These are phyloP conservation scores for Tupaia tana DNA, from an alignment of 2,113 vertebrate genomes.

Conservation along the genomic window DNA sequence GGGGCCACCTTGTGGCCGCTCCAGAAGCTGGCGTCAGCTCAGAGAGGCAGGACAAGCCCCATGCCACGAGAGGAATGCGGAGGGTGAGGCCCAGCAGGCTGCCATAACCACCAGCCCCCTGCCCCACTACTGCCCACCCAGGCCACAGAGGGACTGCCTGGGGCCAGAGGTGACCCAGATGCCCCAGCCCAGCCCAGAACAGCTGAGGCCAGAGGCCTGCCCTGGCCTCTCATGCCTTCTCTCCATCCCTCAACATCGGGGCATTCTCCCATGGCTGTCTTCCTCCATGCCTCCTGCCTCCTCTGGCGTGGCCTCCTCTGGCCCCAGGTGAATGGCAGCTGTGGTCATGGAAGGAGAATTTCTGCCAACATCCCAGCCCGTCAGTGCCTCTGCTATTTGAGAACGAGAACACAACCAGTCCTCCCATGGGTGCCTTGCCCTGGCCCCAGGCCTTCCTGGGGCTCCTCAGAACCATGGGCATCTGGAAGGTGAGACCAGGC, in stretches of 20 bases:
- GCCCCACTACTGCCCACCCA: background rate
- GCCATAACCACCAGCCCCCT: fast-evolving
- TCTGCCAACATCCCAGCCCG: background rate
- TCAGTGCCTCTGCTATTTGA: background rate
- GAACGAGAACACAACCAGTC: background rate
- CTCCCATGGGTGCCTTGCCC: fast-evolving
- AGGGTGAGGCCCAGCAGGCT: background rate
- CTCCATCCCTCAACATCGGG: no score
- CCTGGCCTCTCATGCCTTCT: fast-evolving
- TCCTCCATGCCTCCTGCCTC: background rate
- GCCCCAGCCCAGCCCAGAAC: background rate
- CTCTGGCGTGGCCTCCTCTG: background rate
- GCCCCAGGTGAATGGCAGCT: background rate
- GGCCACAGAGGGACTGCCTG: background rate
- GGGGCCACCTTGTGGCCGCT: no score
- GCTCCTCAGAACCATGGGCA: background rate
- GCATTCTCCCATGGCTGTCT: background rate
- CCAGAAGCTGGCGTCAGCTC: background rate
- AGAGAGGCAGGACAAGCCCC: background rate
- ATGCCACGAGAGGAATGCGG: background rate
- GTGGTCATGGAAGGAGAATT: background rate
- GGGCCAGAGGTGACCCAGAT: background rate
- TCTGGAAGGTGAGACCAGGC: background rate
- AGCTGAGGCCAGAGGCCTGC: background rate
- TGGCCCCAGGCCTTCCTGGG: background rate